These are phyloP conservation scores for Lucifuga dentata DNA, from an alignment of 2,113 vertebrate genomes.

Conservation along the genomic window DNA sequence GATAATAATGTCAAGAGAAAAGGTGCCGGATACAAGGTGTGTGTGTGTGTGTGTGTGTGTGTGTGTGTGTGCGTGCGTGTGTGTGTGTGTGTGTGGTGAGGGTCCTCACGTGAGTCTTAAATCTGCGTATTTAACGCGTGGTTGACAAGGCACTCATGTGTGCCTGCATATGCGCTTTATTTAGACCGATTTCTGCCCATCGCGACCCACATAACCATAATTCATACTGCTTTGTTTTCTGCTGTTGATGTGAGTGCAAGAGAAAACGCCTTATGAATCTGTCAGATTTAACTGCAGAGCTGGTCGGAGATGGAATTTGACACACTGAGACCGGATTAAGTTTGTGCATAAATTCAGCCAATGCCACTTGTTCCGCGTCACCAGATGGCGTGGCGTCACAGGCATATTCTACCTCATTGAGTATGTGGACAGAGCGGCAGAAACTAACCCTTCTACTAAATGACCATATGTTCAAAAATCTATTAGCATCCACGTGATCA, in stretches of 20 bases:
- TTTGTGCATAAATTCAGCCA: conserved; percentile 42
- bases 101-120: no score
- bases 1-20: conserved; percentile 46
- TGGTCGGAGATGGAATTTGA: conserved; percentile 13
- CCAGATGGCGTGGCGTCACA: conserved; percentile 68
- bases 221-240: not conserved
- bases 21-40: no score
- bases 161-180: conserved; percentile 5
- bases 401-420: conserved; percentile 56
- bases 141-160: conserved; percentile 20
- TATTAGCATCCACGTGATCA: conserved; percentile 1
- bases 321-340: conserved; percentile 56
- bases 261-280: not conserved
- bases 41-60: no score
- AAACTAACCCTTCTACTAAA: conserved; percentile 25
- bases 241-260: not conserved
- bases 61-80: no score
- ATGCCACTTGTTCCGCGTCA: conserved; percentile 74
- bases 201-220: conserved; percentile 12
- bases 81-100: no score
- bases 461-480: conserved; percentile 6
- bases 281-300: not conserved
- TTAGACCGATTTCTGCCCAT: not conserved
- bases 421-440: conserved; percentile 32
- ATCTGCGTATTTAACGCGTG: conserved; percentile 55